Conservation (phyloP, 2,888 invertebrate genomes). For the Empis stercorea region DNA sequence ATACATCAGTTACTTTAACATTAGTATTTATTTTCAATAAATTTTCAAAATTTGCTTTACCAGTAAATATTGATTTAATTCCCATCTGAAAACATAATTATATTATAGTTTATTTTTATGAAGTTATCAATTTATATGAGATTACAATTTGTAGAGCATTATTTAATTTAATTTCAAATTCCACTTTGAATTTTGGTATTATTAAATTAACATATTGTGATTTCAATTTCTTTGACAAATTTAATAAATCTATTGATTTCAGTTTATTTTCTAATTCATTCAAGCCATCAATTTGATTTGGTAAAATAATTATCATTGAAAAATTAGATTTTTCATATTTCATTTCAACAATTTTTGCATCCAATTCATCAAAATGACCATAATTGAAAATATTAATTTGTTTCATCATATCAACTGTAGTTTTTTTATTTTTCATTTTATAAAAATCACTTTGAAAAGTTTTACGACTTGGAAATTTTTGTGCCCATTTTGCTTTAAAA, state of each 20-base stretch:
- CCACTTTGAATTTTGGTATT: slow-evolving; percentile 53
- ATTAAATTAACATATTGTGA: not conserved
- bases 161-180: slow-evolving; percentile 51
- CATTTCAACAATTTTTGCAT: slow-evolving; percentile 51
- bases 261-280: slow-evolving; percentile 36
- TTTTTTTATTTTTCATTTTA: too few relatives aligned
- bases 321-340: slow-evolving; percentile 51
- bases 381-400: slow-evolving; percentile 20
- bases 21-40: too few relatives aligned
- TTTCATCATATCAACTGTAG: too few relatives aligned
- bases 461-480: too few relatives aligned
- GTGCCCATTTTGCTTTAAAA: too few relatives aligned
- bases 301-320: slow-evolving; percentile 59
- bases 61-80: too few relatives aligned
- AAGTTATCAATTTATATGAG: too few relatives aligned
- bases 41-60: too few relatives aligned
- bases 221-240: not conserved
- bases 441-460: too few relatives aligned
- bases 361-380: slow-evolving; percentile 31
- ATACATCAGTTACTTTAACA: too few relatives aligned
- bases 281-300: slow-evolving; percentile 50
- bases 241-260: not conserved
- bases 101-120: too few relatives aligned
- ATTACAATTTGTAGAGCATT: slow-evolving; percentile 40
- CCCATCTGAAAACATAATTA: too few relatives aligned